phyloP scores from a whole-genome alignment of 2,888 invertebrate genomes.

The Morpho achilles region DNA sequence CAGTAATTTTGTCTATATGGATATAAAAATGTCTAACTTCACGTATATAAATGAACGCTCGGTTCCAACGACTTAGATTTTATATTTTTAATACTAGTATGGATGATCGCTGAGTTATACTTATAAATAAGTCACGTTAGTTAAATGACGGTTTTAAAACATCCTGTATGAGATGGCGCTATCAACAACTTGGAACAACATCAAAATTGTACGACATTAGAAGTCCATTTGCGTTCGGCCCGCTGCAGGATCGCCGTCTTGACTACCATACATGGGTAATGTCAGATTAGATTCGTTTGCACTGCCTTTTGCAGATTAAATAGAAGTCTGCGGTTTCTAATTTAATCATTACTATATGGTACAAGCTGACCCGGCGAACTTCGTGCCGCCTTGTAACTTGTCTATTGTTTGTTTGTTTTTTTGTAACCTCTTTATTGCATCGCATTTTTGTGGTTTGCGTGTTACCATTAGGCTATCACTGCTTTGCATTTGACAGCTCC shows the following conservation, averaged over 20 bases:
- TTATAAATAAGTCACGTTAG: no score
- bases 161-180: constrained; percentile 24
- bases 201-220: constrained; percentile 48
- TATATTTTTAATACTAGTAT: not conserved
- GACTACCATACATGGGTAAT: constrained; percentile 35
- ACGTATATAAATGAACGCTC: no score
- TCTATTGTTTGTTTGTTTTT: no score
- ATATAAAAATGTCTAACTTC: no score
- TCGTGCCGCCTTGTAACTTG: no score
- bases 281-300: constrained; percentile 50
- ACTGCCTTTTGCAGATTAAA: constrained; percentile 39
- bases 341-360: constrained; percentile 16
- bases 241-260: constrained; percentile 35
- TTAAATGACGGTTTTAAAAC: not conserved
- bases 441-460: no score
- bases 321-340: constrained; percentile 28
- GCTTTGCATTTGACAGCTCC: no score
- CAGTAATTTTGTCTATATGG: no score
- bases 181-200: constrained; percentile 53
- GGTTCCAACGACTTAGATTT: no score
- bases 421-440: no score
- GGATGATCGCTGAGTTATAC: no score
- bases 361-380: not conserved
- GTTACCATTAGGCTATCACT: no score
- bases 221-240: constrained; percentile 40